phyloP scores from a whole-genome alignment of 2,888 invertebrate genomes.

The Oxystoma pomonae region DNA sequence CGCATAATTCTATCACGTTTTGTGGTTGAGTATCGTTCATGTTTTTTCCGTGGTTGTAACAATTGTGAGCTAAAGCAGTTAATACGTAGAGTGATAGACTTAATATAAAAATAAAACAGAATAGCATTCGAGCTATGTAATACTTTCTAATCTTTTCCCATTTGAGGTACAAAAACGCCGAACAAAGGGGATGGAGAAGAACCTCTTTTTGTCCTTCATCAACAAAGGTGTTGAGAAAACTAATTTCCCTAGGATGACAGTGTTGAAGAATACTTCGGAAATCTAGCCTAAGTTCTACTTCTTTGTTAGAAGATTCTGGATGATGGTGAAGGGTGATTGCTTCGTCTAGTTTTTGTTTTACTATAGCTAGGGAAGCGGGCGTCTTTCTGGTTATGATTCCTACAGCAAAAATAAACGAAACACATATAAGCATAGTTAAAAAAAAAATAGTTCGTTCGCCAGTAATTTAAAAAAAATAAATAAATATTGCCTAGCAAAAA shows the following conservation, averaged over 20 bases:
- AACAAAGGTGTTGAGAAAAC: conserved; percentile 81
- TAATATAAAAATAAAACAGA: conserved; percentile 75
- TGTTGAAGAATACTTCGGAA: conserved; percentile 79
- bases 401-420: neutral
- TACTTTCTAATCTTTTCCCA: conserved; percentile 90
- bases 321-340: conserved; percentile 76
- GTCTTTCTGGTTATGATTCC: conserved; percentile 84
- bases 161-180: conserved; percentile 82
- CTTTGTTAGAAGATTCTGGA: conserved; percentile 71
- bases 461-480: too few species aligned
- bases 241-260: conserved; percentile 79
- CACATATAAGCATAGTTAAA: too few species aligned
- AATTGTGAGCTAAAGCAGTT: conserved; percentile 78
- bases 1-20: conserved; percentile 70
- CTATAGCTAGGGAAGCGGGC: conserved; percentile 78
- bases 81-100: conserved; percentile 78
- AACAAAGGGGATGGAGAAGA: conserved; percentile 79
- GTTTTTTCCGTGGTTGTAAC: conserved; percentile 76
- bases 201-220: conserved; percentile 88
- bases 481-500: too few species aligned
- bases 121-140: conserved; percentile 73
- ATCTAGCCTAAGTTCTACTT: conserved; percentile 77
- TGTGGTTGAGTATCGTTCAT: conserved; percentile 62
- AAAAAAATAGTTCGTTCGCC: too few species aligned
- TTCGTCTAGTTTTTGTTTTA: conserved; percentile 75